Evolutionary conservation across 2,888 invertebrate genomes (phyloP), one percentile per base, ranked within the genome.

Genomic region (Synergus umbraculus): DNA sequence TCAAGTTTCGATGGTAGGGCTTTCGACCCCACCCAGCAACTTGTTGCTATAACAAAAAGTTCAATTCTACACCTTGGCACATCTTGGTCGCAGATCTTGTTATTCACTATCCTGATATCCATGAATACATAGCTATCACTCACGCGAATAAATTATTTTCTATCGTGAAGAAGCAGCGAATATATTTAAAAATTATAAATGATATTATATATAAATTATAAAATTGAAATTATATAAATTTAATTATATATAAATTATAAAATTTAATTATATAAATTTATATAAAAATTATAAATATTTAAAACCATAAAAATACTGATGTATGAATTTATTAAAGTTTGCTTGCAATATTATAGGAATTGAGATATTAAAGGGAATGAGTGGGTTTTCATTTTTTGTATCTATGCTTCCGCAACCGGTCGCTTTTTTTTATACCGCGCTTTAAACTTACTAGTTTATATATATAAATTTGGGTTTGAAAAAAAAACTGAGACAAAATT

Each of bases 21-120:
- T 83, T 84, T 79, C 80, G 79, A 65, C 77, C 81, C 83, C 81
- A 79, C 82, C 83, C 83, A 83, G 82, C 83, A 87, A 87, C 88
- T 87, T 87, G 88, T 87, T 87, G 88, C 86, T 86, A 84, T 78
- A 87, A 86, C 86, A 85, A 87, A 88, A 87, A 87, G 69, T 64
- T 22, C 41, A 49, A 58, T 60, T 78, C 22, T 29, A 41, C 37
- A 29, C 46, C 43, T 22, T 13, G 18, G 41, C n/a, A 22, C 37
- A 29, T 63, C 43, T 22, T 13, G 13, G 41, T n/a, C 63, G 37
- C 18, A n/a, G 15, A 44, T 76, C 49, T 65, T 60, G 15, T 63
- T 15, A 67, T 64, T 63, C n/a, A 58, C 9, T 58, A 58, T 58
- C 22, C 22, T 22, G 22, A 22, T 22, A 22, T 22, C 18, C 9